Base-by-base conservation (phyloP, 2,888 invertebrate genomes). In the Macaria liturata region DNA sequence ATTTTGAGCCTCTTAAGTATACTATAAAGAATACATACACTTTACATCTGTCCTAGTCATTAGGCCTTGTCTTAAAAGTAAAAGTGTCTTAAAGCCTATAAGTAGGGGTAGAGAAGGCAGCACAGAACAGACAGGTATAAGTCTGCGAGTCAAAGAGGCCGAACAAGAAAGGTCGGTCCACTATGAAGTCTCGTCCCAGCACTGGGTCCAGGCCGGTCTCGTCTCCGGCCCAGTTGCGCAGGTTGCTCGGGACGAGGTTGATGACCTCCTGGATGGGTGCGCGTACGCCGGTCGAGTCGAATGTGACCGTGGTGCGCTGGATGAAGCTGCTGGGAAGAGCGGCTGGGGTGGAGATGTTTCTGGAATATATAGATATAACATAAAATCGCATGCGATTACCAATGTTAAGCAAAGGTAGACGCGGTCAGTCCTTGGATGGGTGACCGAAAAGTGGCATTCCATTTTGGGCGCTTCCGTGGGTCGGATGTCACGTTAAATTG, bases 111-210 rank as follows among this genome's bases (percentile, higher is more conserved):
- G 75, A 69, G 49, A 66, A 80, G 0, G 69, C 69, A 2, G 73
- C 71, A 5, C 71, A 59, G 4, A 75, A 70, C 4, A 76, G 5
- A 37, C 70, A 72, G 0, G 72, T 71, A 3, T 59, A 60, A 0
- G 72, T 72, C 32, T 71, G 62, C 0, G 70, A 62, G 59, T 80
- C 78, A 20, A 76, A 67, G 0, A 80, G 54, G 0, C 67, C 75
- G 34, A 67, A 79, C 59, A 76, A 56, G 45, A 80, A 80, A 0
- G 80, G 79, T 32, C 66, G 67, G 30, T 80, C 71, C 0, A 74
- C 75, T 0, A 72, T 67, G 20, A 80, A 80, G 30, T 71, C 68
- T 0, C 66, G 61, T 0, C 75, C 76, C 0, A 71, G 51, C 0
- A 61, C 66, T 0, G 61, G 57, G 0, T 71, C 72, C 3, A 72